Evolutionary conservation across 2,888 invertebrate species (phyloP).

Genomic region (Spodoptera picta): DNA sequence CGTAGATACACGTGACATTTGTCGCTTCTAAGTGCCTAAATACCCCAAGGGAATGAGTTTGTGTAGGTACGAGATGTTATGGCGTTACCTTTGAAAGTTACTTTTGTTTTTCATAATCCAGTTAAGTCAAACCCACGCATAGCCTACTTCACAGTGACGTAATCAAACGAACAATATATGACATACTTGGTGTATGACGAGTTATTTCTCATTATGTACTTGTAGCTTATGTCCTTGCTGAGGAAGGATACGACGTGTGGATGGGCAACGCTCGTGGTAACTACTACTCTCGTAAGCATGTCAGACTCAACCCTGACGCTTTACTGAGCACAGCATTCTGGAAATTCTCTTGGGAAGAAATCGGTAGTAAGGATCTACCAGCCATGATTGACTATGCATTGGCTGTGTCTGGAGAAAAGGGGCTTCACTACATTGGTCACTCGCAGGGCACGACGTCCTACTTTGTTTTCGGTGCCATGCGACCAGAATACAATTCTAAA

Average conservation of each 20-base stretch:
- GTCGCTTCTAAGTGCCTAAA: too few relatives aligned
- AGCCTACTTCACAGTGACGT: too few relatives aligned
- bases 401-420: slow-evolving; percentile 84
- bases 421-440: slow-evolving; percentile 94
- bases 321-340: slow-evolving; percentile 85
- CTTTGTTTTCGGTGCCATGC: slow-evolving; percentile 90
- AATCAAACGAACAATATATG: too few relatives aligned
- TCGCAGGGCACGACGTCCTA: slow-evolving; percentile 92
- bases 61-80: too few relatives aligned
- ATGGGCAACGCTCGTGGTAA: slow-evolving; percentile 94
- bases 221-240: slow-evolving; percentile 87
- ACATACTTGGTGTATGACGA: too few relatives aligned
- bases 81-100: too few relatives aligned
- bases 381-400: slow-evolving; percentile 93
- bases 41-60: too few relatives aligned
- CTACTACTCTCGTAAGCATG: slow-evolving; percentile 90
- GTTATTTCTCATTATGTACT: slow-evolving; percentile 3
- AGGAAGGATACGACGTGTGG: slow-evolving; percentile 93
- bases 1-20: too few relatives aligned
- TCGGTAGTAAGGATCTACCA: slow-evolving; percentile 93
- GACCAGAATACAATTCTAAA: slow-evolving; percentile 91
- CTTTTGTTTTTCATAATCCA: too few relatives aligned
- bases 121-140: too few relatives aligned
- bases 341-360: slow-evolving; percentile 95
- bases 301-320: slow-evolving; percentile 74